These are phyloP conservation scores for Datnioides undecimradiatus DNA, from an alignment of 2,113 vertebrate genomes.

Conservation along the genomic window DNA sequence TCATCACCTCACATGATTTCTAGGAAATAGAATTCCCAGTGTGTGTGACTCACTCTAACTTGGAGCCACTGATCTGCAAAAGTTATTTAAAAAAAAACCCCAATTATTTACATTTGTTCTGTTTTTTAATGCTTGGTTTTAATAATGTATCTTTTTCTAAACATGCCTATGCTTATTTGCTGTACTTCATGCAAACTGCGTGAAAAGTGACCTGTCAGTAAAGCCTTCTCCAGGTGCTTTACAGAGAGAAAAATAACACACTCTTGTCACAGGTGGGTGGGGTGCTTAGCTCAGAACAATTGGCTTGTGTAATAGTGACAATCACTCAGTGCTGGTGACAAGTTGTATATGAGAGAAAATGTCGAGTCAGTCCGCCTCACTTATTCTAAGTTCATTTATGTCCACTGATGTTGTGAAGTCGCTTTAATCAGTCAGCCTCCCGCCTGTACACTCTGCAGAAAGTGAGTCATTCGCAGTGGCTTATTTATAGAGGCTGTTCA, in stretches of 20 bases:
- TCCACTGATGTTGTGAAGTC: background rate
- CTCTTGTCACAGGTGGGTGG: background rate
- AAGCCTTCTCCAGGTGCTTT: background rate
- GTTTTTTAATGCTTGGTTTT: no score
- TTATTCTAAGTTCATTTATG: slow-evolving; percentile 1
- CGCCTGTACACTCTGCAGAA: slow-evolving; percentile 22
- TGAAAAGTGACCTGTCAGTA: background rate
- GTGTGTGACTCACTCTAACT: background rate
- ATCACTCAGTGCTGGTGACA: slow-evolving; percentile 8
- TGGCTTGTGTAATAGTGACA: slow-evolving; percentile 23
- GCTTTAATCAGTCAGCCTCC: slow-evolving; percentile 15
- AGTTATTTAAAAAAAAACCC: background rate
- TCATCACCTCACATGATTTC: background rate
- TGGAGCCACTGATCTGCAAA: background rate
- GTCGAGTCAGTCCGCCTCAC: slow-evolving; percentile 19
- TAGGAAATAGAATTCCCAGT: slow-evolving; percentile 1
- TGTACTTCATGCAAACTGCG: background rate
- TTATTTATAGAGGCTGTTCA: slow-evolving; percentile 53
- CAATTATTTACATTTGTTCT: background rate
- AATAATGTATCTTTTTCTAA: background rate
- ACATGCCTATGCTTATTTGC: background rate
- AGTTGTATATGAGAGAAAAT: slow-evolving; percentile 3
- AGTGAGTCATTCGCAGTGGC: slow-evolving; percentile 34
- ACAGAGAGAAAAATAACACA: background rate
- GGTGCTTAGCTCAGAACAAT: slow-evolving; percentile 8